Conservation (phyloP, 1,140 invertebrate genomes). For the Camponotus floridanus region DNA sequence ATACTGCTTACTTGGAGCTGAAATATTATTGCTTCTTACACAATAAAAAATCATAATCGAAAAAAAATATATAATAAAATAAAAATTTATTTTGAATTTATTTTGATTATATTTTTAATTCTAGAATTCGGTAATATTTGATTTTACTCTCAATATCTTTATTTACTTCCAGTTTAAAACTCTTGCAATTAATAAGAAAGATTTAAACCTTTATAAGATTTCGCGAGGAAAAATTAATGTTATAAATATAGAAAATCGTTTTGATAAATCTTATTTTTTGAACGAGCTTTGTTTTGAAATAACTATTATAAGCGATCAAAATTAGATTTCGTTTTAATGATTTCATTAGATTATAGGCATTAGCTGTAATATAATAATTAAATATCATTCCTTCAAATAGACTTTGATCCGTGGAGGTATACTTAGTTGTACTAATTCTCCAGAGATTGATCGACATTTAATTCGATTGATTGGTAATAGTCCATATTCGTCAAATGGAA, state of each 20-base stretch:
- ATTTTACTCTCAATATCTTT: too few species aligned
- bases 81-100: too few species aligned
- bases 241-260: too few species aligned
- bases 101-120: too few species aligned
- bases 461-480: constrained; percentile 49
- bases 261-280: background rate
- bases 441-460: constrained; percentile 43
- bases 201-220: too few species aligned
- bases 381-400: constrained; percentile 24
- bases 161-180: too few species aligned
- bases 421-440: constrained; percentile 36
- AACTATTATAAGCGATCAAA: constrained; percentile 3
- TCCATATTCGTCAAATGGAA: constrained; percentile 4
- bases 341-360: constrained; percentile 9
- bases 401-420: background rate
- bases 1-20: background rate
- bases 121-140: too few species aligned
- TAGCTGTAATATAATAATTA: constrained; percentile 18
- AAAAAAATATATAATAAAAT: too few species aligned
- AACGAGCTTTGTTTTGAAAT: background rate
- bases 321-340: background rate
- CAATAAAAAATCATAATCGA: too few species aligned
- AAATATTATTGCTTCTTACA: background rate
- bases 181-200: too few species aligned
- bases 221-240: too few species aligned